A percentile compares a stretch with the other conserved stretches of the same genome.
These are phyloP conservation scores for Malurus leucopterus DNA, from an alignment of 2,797 vertebrate genomes.

Conservation along the genomic window DNA sequence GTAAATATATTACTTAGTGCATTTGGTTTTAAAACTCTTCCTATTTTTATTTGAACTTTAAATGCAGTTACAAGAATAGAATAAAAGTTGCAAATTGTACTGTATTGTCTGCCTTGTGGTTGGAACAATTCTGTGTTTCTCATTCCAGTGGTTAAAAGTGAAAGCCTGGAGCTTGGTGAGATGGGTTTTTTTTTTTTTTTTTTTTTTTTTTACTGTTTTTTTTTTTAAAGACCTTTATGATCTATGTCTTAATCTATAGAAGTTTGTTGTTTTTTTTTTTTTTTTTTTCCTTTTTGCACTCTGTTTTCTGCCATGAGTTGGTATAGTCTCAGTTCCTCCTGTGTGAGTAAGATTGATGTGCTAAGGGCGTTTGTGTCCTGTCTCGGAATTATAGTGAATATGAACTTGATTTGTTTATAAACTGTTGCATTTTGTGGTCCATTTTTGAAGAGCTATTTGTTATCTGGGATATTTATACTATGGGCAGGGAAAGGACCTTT, in stretches of 20 bases:
- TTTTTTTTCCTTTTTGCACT: not conserved
- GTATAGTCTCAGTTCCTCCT: not conserved
- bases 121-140: not conserved
- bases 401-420: not conserved
- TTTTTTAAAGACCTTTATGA: no score
- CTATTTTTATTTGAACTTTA: not conserved
- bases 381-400: not conserved
- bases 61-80: not conserved
- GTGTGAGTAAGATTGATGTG: not conserved
- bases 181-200: not conserved
- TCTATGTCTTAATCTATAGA: no score
- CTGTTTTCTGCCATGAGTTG: not conserved
- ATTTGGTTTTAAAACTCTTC: not conserved
- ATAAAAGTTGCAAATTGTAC: not conserved
- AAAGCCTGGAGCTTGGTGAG: constrained; percentile 1
- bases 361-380: not conserved
- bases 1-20: not conserved
- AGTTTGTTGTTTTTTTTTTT: constrained; percentile 16
- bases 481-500: not conserved
- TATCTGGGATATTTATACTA: not conserved
- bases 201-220: constrained; percentile 29
- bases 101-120: not conserved
- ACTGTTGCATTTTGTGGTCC: not conserved
- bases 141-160: constrained; percentile 24
- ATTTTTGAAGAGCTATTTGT: not conserved